Base-by-base conservation (phyloP, 64 coral and sea anemone genomes). In the Montipora sp. region DNA sequence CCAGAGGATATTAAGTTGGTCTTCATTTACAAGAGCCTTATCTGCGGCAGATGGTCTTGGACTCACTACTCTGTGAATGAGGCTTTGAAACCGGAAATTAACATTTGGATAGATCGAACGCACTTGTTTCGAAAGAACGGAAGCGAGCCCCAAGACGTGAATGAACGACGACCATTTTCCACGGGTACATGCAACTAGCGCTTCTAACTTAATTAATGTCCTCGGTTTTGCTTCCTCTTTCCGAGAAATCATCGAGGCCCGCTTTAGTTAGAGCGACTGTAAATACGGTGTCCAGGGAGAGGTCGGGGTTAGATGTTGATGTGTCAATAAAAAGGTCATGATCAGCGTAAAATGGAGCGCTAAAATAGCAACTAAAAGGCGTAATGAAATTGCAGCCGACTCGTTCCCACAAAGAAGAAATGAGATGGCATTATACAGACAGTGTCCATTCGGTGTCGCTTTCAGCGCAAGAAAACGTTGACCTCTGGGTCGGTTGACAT, bases 101-200 rank as follows among this genome's bases (percentile, higher is more conserved):
- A 90, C 88, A 78, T 58, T 75, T 80, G 88, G 77, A 77, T 80
- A 90, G 13, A 90, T 77, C 8, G 77, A 90, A 14, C 23, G 14
- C 1, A 90, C 15, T 90, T 74, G 44, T 44, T 47, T 55, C 15
- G 88, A 80, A 36, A 90, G 18, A 74, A 89, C 74, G 11, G 88
- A 90, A 19, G 63, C 63, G 13, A 67, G 0, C 11, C 18, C 63
- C 21, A 90, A 45, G 3, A 78, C 27, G 44, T 79, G 45, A 21
- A 90, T 45, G 48, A 80, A 77, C 8, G 75, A 90, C 18, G 75
- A 91, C 89, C 89, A 91, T 47, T 83, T 51, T n/a, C 89, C 89
- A 15, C 65, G 81, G 24, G 27, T 69, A 36, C 44, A 91, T 14
- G 63, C 63, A 19, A 76, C 77, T 2, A 80, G 61, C 14, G 78